Evolutionary conservation across 2,888 invertebrate species (phyloP), one percentile per base, ranked within the genome.

Genomic region (Tetanocera ferruginea): DNA sequence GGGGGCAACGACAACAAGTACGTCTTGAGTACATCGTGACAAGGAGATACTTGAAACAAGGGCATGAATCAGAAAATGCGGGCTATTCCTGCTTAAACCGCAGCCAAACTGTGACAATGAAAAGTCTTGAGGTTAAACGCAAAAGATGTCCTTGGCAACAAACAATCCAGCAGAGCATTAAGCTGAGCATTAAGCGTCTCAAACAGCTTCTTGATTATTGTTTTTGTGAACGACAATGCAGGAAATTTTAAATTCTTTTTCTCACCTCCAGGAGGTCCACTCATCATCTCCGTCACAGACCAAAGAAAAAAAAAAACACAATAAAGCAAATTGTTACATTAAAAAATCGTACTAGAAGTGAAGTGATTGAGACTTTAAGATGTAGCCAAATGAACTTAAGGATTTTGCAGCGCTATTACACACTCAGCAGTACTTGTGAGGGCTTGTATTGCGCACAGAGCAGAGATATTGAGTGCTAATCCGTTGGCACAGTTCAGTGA

Each of bases 181-280:
- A 8, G 52, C 37, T 57, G 57, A 37, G 1, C 23, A 11, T 28
- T 60, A 23, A 37, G 9, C 23, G 5, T 11, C 23, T 4, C 19
- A 67, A 67, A 43, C 25, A 67, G 67, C 67, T 23, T 37, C 25
- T 23, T 69, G 25, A 19, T 19, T 67, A 14, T 2, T 60, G 14
- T 8, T 28, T 17, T 62, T 25, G 28, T 62, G 23, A 11, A 17
- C 23, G 43, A 67, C 28, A 43, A 67, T 34, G 67, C 28, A 49
- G 28, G 67, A 79, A 78, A 76, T 79, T 43, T 43, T 76, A 62
- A 52, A 83, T 84, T 84, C 81, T 86, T 87, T 86, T 88, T 88
- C 88, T 88, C 88, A 88, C 88, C 88, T 88, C 88, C 88, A 87
- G 88, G 88, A 86, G 88, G 88, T 88, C 88, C 87, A 86, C 87